Evolutionary conservation across 2,797 vertebrate genomes (phyloP).

Genomic region (Rhinogobio ventralis): DNA sequence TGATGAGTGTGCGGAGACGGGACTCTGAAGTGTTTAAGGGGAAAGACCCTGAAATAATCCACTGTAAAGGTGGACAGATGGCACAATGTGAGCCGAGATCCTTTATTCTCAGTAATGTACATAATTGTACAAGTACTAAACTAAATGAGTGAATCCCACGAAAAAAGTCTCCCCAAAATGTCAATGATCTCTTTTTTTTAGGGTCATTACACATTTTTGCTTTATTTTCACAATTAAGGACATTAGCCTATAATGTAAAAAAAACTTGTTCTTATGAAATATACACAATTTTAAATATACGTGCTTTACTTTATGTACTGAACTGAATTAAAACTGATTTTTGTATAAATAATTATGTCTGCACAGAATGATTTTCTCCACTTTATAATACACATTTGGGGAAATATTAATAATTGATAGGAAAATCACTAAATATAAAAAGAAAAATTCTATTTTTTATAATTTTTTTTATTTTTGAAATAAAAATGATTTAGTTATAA

Average conservation of each 20-base stretch:
- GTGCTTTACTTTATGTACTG: too few species aligned
- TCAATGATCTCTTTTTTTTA: background rate
- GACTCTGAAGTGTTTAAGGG: constrained; percentile 20
- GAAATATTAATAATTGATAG: background rate
- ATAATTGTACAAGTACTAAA: background rate
- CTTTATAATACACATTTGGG: background rate
- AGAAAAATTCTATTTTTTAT: too few species aligned
- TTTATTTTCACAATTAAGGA: background rate
- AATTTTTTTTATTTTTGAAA: too few species aligned
- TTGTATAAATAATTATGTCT: too few species aligned
- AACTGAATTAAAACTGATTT: too few species aligned
- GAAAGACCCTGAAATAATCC: constrained; percentile 19
- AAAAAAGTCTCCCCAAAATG: background rate
- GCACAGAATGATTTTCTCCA: background rate
- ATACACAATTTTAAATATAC: too few species aligned
- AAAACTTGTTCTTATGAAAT: too few species aligned
- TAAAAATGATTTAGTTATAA: too few species aligned
- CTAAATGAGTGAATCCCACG: background rate
- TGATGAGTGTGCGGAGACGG: constrained; percentile 42
- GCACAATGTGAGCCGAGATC: constrained; percentile 18
- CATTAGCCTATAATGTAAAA: background rate
- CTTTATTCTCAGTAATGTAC: constrained; percentile 1
- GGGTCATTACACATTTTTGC: background rate
- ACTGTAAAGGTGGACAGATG: constrained; percentile 26
- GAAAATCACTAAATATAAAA: background rate